Base-by-base conservation (phyloP, 1,140 invertebrate genomes). In the Aphelenchoides fujianensis region DNA sequence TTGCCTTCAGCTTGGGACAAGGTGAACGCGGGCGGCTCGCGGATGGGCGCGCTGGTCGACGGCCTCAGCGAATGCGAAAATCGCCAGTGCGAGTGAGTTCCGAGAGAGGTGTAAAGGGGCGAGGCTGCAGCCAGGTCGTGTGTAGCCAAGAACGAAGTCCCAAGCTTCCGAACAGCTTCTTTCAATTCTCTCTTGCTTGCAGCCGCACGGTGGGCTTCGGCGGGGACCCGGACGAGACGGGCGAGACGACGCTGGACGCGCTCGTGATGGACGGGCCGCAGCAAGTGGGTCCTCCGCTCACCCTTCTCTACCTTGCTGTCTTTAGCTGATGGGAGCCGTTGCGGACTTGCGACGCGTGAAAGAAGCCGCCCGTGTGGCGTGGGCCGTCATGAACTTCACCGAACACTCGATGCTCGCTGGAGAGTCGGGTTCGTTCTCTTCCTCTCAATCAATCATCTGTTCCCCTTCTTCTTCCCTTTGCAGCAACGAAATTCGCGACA, bases 211-310 rank as follows among this genome's bases (percentile, higher is more conserved):
- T 98, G 12, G 96, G 96, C 1, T 97, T 88, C 87, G 95, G 95
- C 31, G 94, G 95, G 16, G 93, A 91, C 83, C 95, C 95, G 0
- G 94, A 98, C 89, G 96, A 98, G 88, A 88, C 89, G 57, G 36
- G 95, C 30, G 95, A 98, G 87, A 96, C 94, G 1, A 96, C 95
- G 19, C 87, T 98, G n/a, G 96, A 99, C 89, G 94, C 95, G 1
- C 89, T 99, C 87, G 90, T 99, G 28, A 97, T 99, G 92, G 93
- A 98, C 89, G 94, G 93, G 41, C 86, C 86, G 55, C 91, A 89
- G 1, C 92, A 94, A n/a, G n/a, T n/a, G n/a, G n/a, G n/a, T n/a
- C n/a, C n/a, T n/a, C n/a, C n/a, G n/a, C n/a, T n/a, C n/a, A n/a
- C n/a, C n/a, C n/a, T n/a, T n/a, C n/a, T n/a, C n/a, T n/a, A n/a